These are phyloP conservation scores for Chaetura pelagica DNA, from an alignment of 2,113 vertebrate genomes.

Conservation along the genomic window DNA sequence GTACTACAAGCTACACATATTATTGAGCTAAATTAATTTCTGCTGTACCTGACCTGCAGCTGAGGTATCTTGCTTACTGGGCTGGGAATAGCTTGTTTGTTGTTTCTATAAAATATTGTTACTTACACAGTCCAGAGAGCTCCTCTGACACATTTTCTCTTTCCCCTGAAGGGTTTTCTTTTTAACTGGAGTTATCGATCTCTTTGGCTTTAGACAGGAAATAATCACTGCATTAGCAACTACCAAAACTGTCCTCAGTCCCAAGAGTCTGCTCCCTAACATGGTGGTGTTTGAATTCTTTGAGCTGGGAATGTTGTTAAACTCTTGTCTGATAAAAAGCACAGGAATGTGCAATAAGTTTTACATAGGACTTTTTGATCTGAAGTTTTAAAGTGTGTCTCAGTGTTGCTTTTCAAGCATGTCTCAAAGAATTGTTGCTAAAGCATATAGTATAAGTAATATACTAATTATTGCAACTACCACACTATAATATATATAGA, in stretches of 20 bases:
- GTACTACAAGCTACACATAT: not conserved
- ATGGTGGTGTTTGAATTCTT: not conserved
- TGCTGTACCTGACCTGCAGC: not conserved
- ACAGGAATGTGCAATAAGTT: not conserved
- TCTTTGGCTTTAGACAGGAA: conserved; percentile 2
- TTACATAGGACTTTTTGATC: not conserved
- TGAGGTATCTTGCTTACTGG: not conserved
- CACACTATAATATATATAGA: too few relatives aligned
- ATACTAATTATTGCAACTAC: too few relatives aligned
- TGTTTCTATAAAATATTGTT: conserved; percentile 14
- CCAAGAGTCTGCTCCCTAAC: not conserved
- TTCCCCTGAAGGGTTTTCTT: conserved; percentile 10
- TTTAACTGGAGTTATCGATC: conserved; percentile 41
- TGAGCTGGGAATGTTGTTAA: not conserved
- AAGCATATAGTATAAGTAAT: too few relatives aligned
- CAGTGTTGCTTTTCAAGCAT: not conserved
- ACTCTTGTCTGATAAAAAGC: not conserved
- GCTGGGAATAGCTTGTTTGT: conserved; percentile 13
- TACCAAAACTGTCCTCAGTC: not conserved
- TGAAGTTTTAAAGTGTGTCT: not conserved
- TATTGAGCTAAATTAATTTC: conserved; percentile 19
- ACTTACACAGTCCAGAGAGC: not conserved
- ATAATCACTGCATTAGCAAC: conserved; percentile 37
- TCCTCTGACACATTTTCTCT: conserved; percentile 10
- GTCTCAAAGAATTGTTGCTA: not conserved